Evolutionary conservation across 35 echinoderm and acorn worm genomes (phyloP).

Genomic region (Apostichopus japonicus): DNA sequence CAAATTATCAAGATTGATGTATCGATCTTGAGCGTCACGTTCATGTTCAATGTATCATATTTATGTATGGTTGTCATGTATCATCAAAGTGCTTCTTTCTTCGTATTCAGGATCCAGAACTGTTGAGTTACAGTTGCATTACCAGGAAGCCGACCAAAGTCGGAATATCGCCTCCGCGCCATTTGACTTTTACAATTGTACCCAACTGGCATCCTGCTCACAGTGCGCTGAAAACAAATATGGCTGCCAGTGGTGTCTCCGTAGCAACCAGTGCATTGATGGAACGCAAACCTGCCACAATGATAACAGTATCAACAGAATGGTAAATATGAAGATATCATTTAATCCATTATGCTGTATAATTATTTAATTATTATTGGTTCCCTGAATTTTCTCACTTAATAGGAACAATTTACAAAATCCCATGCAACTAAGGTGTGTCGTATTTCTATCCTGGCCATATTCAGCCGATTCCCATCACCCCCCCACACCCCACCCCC

Average conservation of each 20-base stretch:
- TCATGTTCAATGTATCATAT: no score
- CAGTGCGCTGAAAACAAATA: conserved; percentile 41
- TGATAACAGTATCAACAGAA: background rate
- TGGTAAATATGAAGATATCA: background rate
- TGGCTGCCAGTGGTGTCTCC: conserved; percentile 29
- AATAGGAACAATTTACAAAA: no score
- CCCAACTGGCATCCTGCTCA: conserved; percentile 10
- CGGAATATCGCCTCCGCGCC: background rate
- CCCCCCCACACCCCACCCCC: no score
- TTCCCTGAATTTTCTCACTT: no score
- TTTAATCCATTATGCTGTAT: background rate
- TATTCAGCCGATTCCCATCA: no score
- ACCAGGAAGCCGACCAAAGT: background rate
- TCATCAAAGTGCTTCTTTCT: background rate
- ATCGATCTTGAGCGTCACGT: no score
- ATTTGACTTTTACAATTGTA: conserved; percentile 39
- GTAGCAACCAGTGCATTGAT: conserved; percentile 26
- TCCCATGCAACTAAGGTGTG: background rate
- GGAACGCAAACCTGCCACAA: background rate
- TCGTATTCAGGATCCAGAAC: conserved; percentile 14
- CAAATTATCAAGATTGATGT: no score
- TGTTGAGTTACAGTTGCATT: background rate
- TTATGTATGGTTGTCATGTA: no score
- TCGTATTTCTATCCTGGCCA: background rate
- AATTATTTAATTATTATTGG: no score